phyloP scores from a whole-genome alignment of 2,888 invertebrate genomes.

The Himalopsyche japonica region DNA sequence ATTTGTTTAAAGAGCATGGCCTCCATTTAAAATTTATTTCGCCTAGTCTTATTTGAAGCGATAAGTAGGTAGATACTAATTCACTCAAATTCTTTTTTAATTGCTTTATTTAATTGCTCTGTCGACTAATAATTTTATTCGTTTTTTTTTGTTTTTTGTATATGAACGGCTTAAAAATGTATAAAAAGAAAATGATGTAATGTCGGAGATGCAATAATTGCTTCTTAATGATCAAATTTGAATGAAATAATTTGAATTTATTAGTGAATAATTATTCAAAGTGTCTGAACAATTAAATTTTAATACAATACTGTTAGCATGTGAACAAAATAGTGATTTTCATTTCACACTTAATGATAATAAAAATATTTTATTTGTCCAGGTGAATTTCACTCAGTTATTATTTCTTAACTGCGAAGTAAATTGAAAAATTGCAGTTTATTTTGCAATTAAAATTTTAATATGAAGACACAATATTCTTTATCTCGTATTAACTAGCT shows the following conservation, averaged over 20 bases:
- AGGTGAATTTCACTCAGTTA: no score
- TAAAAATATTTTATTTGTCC: background rate
- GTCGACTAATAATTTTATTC: background rate
- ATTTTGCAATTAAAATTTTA: no score
- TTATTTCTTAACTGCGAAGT: no score
- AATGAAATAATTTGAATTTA: background rate
- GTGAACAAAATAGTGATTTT: background rate
- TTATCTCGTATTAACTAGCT: no score
- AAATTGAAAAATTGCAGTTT: no score
- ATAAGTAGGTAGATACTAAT: background rate
- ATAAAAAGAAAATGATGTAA: background rate
- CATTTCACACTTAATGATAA: background rate
- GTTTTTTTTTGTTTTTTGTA: background rate
- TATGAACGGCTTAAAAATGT: background rate
- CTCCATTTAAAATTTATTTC: background rate
- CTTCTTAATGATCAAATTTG: background rate
- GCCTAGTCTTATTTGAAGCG: background rate
- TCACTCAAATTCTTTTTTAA: background rate
- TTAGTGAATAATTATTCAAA: background rate
- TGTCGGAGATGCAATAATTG: background rate
- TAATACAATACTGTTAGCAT: background rate
- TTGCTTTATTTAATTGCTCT: background rate
- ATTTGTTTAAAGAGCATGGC: background rate
- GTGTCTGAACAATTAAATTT: background rate
- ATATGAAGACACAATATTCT: no score